Conservation (phyloP, 2,797 vertebrate genomes). For the Apogon talboti region DNA sequence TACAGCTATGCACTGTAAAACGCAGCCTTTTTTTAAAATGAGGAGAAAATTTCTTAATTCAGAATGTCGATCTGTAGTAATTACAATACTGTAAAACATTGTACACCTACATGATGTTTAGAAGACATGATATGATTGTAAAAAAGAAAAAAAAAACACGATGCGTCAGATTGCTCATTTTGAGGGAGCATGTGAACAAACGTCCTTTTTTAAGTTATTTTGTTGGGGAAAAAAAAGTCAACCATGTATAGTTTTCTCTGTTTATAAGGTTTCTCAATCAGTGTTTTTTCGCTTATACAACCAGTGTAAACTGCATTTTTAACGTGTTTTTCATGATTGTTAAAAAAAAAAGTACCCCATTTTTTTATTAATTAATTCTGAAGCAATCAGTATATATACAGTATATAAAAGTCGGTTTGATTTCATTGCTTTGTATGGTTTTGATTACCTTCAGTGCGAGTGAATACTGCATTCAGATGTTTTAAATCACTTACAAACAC, state of each 20-base stretch:
- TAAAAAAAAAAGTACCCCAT: conserved; percentile 83
- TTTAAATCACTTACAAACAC: conserved; percentile 72
- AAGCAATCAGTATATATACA: conserved; percentile 64
- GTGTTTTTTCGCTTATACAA: conserved; percentile 83
- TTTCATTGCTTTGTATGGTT: conserved; percentile 73
- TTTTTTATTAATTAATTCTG: conserved; percentile 80
- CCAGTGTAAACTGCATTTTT: conserved; percentile 89
- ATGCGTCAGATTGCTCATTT: conserved; percentile 79
- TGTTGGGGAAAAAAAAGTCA: conserved; percentile 66
- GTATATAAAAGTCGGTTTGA: conserved; percentile 43
- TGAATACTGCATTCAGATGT: conserved; percentile 62
- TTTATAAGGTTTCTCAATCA: conserved; percentile 82
- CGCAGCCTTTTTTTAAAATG: conserved; percentile 96
- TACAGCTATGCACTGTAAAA: conserved; percentile 99
- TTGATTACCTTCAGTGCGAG: conserved; percentile 72
- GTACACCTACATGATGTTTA: conserved; percentile 94
- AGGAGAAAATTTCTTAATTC: conserved; percentile 96
- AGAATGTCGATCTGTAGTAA: conserved; percentile 97
- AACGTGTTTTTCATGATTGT: conserved; percentile 92
- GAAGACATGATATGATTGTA: conserved; percentile 97
- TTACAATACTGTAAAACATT: conserved; percentile 90
- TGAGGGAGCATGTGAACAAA: conserved; percentile 83
- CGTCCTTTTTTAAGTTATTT: conserved; percentile 80
- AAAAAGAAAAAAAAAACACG: conserved; percentile 70
- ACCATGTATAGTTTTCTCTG: conserved; percentile 82